A percentile compares a stretch with the other conserved stretches of the same genome.
phyloP scores from a whole-genome alignment of 1,140 invertebrate species.

The Brachionus rubens region DNA sequence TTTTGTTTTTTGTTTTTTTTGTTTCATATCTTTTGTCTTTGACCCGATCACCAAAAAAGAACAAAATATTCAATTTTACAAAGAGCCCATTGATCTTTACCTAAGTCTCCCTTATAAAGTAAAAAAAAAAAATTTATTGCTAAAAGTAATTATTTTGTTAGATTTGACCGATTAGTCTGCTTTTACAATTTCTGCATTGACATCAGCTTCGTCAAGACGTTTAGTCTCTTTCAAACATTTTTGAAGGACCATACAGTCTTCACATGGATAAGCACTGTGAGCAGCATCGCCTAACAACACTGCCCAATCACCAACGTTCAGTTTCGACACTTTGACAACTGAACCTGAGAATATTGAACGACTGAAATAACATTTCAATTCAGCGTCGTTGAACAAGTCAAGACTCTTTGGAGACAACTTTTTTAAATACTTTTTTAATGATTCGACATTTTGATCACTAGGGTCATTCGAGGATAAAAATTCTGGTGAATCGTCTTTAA shows the following conservation, averaged over 20 bases:
- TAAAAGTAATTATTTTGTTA: too few relatives aligned
- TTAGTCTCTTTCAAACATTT: neutral
- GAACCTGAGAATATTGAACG: neutral
- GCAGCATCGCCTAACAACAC: neutral
- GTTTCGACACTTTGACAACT: neutral
- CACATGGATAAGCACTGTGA: neutral
- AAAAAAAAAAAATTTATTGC: too few relatives aligned
- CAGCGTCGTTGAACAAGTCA: neutral
- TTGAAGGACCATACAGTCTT: neutral
- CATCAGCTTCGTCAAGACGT: neutral
- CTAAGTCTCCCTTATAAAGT: too few relatives aligned
- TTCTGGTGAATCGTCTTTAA: neutral
- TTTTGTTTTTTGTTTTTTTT: too few relatives aligned
- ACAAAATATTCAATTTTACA: too few relatives aligned
- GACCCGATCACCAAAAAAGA: too few relatives aligned
- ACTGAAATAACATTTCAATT: neutral
- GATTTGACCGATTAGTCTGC: too few relatives aligned
- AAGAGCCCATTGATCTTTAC: too few relatives aligned
- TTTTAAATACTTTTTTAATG: constrained; percentile 4
- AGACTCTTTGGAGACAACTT: neutral
- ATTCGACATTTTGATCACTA: neutral
- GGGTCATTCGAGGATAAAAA: constrained; percentile 4
- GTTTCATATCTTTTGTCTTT: too few relatives aligned
- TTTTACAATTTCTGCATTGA: too few relatives aligned
- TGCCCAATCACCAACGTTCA: neutral